Conservation (phyloP, 2,113 vertebrate genomes). For the Enhydra lutris region DNA sequence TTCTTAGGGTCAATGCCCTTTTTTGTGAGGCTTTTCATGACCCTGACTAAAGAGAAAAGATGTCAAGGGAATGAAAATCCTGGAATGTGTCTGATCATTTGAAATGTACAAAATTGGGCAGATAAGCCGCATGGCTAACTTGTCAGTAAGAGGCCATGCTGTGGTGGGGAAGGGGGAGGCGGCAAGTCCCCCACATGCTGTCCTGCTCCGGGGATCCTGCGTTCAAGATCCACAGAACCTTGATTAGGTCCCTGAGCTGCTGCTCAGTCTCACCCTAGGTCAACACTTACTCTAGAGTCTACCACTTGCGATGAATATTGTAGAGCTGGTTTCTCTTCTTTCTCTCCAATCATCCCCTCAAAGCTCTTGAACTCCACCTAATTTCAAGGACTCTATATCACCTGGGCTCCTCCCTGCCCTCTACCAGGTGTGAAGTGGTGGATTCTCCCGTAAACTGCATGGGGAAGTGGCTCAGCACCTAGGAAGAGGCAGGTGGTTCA, state of each 20-base stretch:
- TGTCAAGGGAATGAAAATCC: slow-evolving; percentile 55
- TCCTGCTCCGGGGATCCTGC: fast-evolving
- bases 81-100: slow-evolving; percentile 66
- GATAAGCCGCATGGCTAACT: not conserved
- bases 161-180: fast-evolving
- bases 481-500: not conserved
- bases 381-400: not conserved
- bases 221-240: not conserved
- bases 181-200: fast-evolving
- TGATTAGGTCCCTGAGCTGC: not conserved
- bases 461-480: not conserved
- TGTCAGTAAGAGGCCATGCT: not conserved
- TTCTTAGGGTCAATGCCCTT: slow-evolving; percentile 48
- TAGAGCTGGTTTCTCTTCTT: not conserved
- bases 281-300: not conserved
- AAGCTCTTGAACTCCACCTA: not conserved
- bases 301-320: not conserved
- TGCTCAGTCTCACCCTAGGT: not conserved
- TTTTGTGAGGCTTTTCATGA: slow-evolving; percentile 40
- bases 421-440: not conserved
- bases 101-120: slow-evolving; percentile 45
- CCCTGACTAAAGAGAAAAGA: slow-evolving; percentile 44
- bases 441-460: not conserved
- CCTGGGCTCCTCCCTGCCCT: not conserved
- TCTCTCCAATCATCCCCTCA: not conserved